Evolutionary conservation across 2,797 vertebrate genomes (phyloP), one percentile per base, ranked within the genome.

Genomic region (Acomys russatus): DNA sequence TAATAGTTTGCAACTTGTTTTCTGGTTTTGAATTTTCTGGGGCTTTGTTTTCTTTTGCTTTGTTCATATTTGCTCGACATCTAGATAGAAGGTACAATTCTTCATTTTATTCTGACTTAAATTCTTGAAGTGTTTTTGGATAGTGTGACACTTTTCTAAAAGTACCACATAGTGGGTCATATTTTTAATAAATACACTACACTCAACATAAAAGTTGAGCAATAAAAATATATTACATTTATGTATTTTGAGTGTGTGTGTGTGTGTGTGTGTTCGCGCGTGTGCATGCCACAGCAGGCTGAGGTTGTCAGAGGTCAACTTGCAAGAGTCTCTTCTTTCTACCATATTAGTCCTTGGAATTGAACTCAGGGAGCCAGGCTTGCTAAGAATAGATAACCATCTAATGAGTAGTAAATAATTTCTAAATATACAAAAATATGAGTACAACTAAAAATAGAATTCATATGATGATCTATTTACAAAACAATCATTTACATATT

Each of bases 381-480:
- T 20, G 35, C 7, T 30, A 38, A 49, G 15, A 84, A 66, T 44
- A 44, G 44, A 44, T 17, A 17, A 49, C 38, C 82, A 66, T 22
- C 15, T 38, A 68, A 7, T 17, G 8, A 22, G 30, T 9, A 33
- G 10, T 14, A n/a, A 68, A 70, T n/a, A 86, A 91, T 35, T 77
- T 92, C 82, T 90, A 93, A 92, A 28, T 66, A 5, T 66, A n/a
- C 78, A 88, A 91, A 85, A 71, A 61, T 22, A 66, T 73, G n/a
- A 77, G 28, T 71, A 78, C 9, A 51, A 61, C 80, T 92, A 76
- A 84, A 74, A 92, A 78, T 68, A 78, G 59, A 18, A 35, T 73
- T 9, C 64, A 25, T 54, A 30, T 86, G 68, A 44, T 44, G 44
- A 44, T 51, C 5, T 91, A 54, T 90, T 35, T 30, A 88, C 12